Evolutionary conservation across 2,888 invertebrate species (phyloP).

Genomic region (Pyrochroa serraticornis): DNA sequence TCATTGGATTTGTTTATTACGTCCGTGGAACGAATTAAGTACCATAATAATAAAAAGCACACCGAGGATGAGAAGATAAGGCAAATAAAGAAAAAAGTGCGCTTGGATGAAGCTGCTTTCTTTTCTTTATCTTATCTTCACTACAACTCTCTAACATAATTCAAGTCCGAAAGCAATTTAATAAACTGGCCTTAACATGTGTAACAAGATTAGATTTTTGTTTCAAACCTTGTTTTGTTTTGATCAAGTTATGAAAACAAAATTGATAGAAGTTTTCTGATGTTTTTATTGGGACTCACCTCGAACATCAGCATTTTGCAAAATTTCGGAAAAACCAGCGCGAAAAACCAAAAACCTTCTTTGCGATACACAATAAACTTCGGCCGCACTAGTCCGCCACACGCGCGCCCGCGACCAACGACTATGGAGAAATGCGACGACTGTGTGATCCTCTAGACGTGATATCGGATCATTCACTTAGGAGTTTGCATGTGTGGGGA

Average conservation of each 20-base stretch:
- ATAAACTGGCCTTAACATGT: background rate
- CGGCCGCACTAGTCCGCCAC: slow-evolving; percentile 10
- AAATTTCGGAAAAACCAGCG: slow-evolving; percentile 11
- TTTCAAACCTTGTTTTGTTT: background rate
- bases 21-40: too few species aligned
- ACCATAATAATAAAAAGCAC: too few species aligned
- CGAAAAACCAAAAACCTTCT: slow-evolving; percentile 13
- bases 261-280: too few species aligned
- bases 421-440: slow-evolving; percentile 26
- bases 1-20: too few species aligned
- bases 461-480: slow-evolving; percentile 47
- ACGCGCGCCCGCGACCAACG: slow-evolving; percentile 19
- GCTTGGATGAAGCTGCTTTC: too few species aligned
- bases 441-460: slow-evolving; percentile 29
- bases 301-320: slow-evolving; percentile 43
- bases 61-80: too few species aligned
- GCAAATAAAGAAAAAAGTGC: too few species aligned
- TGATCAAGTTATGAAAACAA: slow-evolving; percentile 10
- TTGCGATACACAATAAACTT: background rate
- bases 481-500: slow-evolving; percentile 36
- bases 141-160: background rate
- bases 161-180: background rate
- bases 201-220: background rate
- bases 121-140: background rate
- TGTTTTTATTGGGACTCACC: slow-evolving; percentile 34